phyloP scores from a whole-genome alignment of 2,113 vertebrate genomes.

The Carollia perspicillata region DNA sequence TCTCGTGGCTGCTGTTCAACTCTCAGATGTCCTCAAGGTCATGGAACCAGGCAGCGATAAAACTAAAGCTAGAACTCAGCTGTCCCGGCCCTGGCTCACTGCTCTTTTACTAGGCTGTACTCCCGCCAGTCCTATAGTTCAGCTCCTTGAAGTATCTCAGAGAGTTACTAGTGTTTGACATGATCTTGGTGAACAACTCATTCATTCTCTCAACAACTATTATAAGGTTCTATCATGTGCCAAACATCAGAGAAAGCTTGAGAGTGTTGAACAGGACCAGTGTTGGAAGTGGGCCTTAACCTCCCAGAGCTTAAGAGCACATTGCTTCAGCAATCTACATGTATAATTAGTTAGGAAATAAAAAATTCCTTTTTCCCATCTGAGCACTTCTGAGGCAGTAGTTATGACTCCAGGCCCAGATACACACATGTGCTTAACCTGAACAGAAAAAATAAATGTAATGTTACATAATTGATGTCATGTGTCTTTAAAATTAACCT shows the following conservation, averaged over 20 bases:
- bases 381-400: constrained; percentile 16
- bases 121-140: neutral
- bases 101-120: neutral
- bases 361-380: constrained; percentile 26
- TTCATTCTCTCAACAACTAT: neutral
- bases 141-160: neutral
- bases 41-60: neutral
- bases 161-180: neutral
- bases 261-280: neutral
- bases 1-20: neutral
- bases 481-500: constrained; percentile 36
- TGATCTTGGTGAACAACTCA: neutral
- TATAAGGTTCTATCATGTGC: constrained; percentile 29
- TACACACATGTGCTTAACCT: constrained; percentile 13
- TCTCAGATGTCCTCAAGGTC: neutral
- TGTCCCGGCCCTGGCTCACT: neutral
- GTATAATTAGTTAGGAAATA: constrained; percentile 28
- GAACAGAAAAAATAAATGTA: constrained; percentile 34
- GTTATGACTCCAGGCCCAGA: neutral
- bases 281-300: neutral
- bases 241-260: constrained; percentile 23
- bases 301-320: neutral
- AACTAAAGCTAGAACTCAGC: neutral
- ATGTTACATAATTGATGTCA: neutral
- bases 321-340: neutral